These are phyloP conservation scores for Myocastor coypus DNA, from an alignment of 2,113 vertebrate species.

Conservation along the genomic window DNA sequence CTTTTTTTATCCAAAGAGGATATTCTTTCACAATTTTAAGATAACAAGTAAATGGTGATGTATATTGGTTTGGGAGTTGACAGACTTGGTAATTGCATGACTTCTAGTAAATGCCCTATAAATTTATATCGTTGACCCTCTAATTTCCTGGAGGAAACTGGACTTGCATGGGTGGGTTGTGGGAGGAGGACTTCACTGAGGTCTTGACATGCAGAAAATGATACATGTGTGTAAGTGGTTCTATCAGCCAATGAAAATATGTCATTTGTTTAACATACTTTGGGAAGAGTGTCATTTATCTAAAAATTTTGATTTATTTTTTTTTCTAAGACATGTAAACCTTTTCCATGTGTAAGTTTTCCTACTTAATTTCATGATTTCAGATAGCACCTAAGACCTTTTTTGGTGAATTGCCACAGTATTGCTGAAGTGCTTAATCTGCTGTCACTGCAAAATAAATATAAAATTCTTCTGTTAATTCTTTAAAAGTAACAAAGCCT, in stretches of 20 bases:
- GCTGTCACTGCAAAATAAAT: conserved; percentile 76
- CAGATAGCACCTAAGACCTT: conserved; percentile 78
- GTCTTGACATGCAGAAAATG: conserved; percentile 55
- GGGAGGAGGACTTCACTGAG: conserved; percentile 6
- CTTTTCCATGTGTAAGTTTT: conserved; percentile 74
- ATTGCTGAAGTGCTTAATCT: conserved; percentile 78
- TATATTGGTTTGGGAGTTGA: not conserved
- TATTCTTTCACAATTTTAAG: not conserved
- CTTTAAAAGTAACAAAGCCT: conserved; percentile 73
- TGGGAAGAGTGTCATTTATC: conserved; percentile 73
- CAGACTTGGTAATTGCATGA: not conserved
- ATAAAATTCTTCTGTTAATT: conserved; percentile 72
- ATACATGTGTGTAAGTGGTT: conserved; percentile 18
- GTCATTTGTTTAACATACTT: conserved; percentile 63
- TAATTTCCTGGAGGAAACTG: no score
- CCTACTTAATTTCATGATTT: conserved; percentile 80
- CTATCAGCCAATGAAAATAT: conserved; percentile 69
- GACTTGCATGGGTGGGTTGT: not conserved
- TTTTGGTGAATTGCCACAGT: conserved; percentile 78
- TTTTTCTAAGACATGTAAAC: conserved; percentile 75
- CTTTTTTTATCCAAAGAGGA: conserved; percentile 30
- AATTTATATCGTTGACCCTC: not conserved
- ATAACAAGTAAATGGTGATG: not conserved
- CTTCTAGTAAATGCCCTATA: not conserved
- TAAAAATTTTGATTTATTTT: conserved; percentile 75